These are phyloP conservation scores for Eupithecia centaureata DNA, from an alignment of 2,888 invertebrate species.

Conservation along the genomic window DNA sequence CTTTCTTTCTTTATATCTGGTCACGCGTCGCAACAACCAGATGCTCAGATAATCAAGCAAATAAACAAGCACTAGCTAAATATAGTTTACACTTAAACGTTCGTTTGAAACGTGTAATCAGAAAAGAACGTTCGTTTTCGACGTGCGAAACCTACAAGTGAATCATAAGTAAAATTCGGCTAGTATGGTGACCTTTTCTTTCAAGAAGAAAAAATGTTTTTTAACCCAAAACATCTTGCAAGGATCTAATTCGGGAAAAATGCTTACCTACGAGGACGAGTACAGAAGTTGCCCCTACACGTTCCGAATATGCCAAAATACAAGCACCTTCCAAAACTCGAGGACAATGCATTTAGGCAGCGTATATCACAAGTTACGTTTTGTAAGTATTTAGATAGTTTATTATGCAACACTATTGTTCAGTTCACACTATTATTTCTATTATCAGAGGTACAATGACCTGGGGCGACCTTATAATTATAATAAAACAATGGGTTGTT, in stretches of 20 bases:
- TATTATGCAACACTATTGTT: conserved; percentile 2
- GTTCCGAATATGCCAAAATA: not conserved
- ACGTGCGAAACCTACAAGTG: no score
- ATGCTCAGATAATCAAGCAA: no score
- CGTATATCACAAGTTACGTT: not conserved
- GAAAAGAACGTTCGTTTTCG: no score
- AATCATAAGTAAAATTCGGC: not conserved
- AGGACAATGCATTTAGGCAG: not conserved
- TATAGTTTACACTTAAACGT: no score
- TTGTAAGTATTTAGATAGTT: not conserved
- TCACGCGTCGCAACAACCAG: no score
- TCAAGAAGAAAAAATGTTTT: not conserved
- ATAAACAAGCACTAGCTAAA: not conserved
- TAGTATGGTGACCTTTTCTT: not conserved
- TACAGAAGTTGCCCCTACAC: no score
- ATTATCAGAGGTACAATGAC: conserved; percentile 2
- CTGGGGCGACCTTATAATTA: not conserved
- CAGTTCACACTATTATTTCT: not conserved
- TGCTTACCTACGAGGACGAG: not conserved
- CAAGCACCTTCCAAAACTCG: not conserved
- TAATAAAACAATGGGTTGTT: conserved; percentile 4
- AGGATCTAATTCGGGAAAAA: not conserved
- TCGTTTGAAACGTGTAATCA: not conserved
- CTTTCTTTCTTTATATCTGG: no score
- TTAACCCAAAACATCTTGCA: not conserved